A percentile compares a stretch with the other conserved stretches of the same genome.
Evolutionary conservation across 2,797 vertebrate species (phyloP).

Genomic region (Labroides dimidiatus): DNA sequence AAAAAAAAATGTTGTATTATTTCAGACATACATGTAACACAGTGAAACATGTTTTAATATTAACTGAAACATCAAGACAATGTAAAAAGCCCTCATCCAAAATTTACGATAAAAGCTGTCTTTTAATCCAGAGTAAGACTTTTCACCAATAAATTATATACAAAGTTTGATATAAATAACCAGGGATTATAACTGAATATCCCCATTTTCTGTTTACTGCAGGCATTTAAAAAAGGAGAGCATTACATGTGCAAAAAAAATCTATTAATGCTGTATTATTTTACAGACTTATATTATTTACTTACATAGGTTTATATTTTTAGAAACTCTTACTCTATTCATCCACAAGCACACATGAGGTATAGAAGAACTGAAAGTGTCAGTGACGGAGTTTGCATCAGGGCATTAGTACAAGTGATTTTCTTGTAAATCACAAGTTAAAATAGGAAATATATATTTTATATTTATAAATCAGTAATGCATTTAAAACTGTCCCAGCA

Average conservation of each 20-base stretch:
- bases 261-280: too few species aligned
- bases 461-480: background rate
- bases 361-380: background rate
- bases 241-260: too few species aligned
- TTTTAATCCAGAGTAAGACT: background rate
- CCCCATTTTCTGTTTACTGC: background rate
- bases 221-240: background rate
- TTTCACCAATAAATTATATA: slow-evolving; percentile 11
- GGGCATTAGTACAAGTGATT: background rate
- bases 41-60: background rate
- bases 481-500: background rate
- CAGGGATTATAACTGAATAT: background rate
- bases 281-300: too few species aligned
- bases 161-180: slow-evolving; percentile 19
- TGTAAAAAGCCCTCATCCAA: background rate
- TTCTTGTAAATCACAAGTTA: background rate
- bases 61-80: background rate
- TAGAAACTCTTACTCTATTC: background rate
- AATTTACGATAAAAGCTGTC: background rate
- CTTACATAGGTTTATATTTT: background rate
- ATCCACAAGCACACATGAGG: background rate
- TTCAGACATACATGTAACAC: background rate
- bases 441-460: background rate
- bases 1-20: background rate
- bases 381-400: background rate